Evolutionary conservation across 2,888 invertebrate genomes (phyloP).

Genomic region (Helleia helle): DNA sequence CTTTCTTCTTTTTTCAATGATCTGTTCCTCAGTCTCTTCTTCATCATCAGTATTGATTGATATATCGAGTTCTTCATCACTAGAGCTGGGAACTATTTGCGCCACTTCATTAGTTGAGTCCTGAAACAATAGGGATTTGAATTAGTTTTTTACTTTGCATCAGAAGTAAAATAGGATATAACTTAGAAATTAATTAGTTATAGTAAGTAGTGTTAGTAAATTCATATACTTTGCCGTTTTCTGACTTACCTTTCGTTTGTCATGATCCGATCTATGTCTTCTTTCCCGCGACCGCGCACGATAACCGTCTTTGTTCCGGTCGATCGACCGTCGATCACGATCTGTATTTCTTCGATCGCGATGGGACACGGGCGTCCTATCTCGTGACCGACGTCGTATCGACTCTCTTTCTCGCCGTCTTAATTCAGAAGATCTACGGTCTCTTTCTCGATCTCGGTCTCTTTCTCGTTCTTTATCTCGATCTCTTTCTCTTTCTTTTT

Average conservation of each 20-base stretch:
- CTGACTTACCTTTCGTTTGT: conserved; percentile 31
- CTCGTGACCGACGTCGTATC: conserved; percentile 26
- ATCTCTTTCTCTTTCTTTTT: conserved; percentile 13
- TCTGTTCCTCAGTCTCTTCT: conserved; percentile 93
- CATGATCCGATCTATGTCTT: conserved; percentile 32
- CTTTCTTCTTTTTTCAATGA: conserved; percentile 90
- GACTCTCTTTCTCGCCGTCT: conserved; percentile 20
- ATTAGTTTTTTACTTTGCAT: not conserved
- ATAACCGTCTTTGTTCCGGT: conserved; percentile 27
- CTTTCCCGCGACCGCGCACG: conserved; percentile 45
- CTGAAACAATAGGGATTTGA: conserved; percentile 26
- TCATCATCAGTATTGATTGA: conserved; percentile 86
- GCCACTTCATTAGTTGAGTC: conserved; percentile 87
- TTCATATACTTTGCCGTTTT: no score
- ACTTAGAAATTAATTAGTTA: no score
- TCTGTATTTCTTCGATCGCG: conserved; percentile 28
- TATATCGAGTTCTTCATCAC: conserved; percentile 81
- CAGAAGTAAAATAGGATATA: no score
- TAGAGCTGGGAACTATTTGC: conserved; percentile 79
- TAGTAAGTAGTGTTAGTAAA: no score
- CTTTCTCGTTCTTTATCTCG: conserved; percentile 26
- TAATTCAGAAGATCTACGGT: conserved; percentile 26
- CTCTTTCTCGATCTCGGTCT: conserved; percentile 28
- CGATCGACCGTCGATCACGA: conserved; percentile 37
- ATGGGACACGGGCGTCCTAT: conserved; percentile 26